A percentile compares a stretch with the other conserved stretches of the same genome.
phyloP scores from a whole-genome alignment of 2,113 vertebrate genomes.

The Probosciger aterrimus region DNA sequence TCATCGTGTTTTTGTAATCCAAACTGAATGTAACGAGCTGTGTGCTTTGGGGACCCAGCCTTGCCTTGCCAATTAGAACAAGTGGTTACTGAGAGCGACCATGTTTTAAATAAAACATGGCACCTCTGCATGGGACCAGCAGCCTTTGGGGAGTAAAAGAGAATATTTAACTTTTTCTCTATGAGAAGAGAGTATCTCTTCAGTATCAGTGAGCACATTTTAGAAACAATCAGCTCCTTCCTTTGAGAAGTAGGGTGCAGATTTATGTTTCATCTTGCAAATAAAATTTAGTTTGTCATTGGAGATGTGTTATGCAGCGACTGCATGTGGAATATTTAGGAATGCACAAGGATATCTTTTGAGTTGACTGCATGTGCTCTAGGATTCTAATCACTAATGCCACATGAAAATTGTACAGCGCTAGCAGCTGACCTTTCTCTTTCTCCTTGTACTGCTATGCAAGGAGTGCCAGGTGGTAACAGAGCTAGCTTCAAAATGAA shows the following conservation, averaged over 20 bases:
- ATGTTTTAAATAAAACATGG: conserved; percentile 84
- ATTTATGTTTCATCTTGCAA: neutral
- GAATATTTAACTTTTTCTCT: conserved; percentile 68
- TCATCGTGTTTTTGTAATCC: conserved; percentile 81
- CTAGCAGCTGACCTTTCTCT: neutral
- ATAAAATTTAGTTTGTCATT: neutral
- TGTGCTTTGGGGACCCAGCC: conserved; percentile 79
- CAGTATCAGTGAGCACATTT: neutral
- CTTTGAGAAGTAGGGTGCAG: neutral
- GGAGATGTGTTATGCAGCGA: neutral
- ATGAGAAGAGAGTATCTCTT: neutral
- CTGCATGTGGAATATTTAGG: neutral
- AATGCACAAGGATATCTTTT: neutral
- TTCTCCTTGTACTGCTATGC: neutral
- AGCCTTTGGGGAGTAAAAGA: conserved; percentile 56
- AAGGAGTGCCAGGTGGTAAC: neutral
- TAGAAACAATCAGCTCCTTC: neutral
- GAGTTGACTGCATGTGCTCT: neutral
- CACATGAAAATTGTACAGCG: neutral
- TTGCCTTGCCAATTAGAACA: conserved; percentile 83
- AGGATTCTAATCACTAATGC: neutral
- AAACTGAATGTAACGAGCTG: conserved; percentile 78
- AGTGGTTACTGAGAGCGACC: conserved; percentile 78
- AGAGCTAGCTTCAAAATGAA: neutral
- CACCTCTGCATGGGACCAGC: conserved; percentile 57